Base-by-base conservation (phyloP, 1,140 invertebrate species). In the Zaprionus inermis region DNA sequence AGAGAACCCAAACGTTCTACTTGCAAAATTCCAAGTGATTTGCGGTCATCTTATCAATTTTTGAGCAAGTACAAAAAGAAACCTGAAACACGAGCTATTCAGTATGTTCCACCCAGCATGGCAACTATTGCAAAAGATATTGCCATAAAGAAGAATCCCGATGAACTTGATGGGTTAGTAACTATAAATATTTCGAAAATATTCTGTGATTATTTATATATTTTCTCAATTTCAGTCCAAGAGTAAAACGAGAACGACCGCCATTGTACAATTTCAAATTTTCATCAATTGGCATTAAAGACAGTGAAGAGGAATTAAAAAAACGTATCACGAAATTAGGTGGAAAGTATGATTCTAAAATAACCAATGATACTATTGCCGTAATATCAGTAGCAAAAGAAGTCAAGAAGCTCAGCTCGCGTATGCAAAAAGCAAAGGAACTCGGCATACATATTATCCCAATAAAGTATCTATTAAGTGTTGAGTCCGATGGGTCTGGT, bases 231-330 rank as follows among this genome's bases (percentile, higher is more conserved):
- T 93, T 73, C 66, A 95, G 94, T 14, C 94, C 95, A 2, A 95
- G 94, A 92, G 78, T 95, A 44, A 92, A 94, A 76, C 89, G 93
- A 12, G 94, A 93, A 34, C 90, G 93, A 41, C 94, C 94, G 32
- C 95, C 97, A 9, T 92, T 98, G 28, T 95, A 96, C 80, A 95
- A 97, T 72, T 94, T 98, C 92, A 94, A 96, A 81, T 97, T 98
- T 93, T 95, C 96, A n/a, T 90, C 97, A 22, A 91, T 95, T 66
- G 96, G 96, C 3, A 92, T 94, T 3, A 92, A 92, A 75, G 94
- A 93, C 32, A 79, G 92, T 11, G 96, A 96, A 86, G 94, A 95
- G 2, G 93, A 94, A 3, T 60, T 97, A 0, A 97, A 96, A 78
- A 94, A 93, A 24, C 93, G 94, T 67, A 96, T 98, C 63, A 90